Conservation (phyloP, 2,797 vertebrate genomes). For the Coilia nasus region DNA sequence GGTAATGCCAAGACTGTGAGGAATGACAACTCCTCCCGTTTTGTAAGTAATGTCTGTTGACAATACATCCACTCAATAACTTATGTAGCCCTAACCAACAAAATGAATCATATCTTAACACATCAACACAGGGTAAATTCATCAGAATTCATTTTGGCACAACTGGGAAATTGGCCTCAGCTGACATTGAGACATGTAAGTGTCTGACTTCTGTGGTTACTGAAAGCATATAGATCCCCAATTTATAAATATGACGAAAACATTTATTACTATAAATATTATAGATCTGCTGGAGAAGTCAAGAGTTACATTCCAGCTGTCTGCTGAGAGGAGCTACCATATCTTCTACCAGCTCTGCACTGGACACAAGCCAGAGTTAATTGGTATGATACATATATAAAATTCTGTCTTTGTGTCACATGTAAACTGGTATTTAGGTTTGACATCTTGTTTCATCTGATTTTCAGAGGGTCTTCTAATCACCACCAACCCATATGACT, state of each 20-base stretch:
- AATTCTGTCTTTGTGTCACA: not conserved
- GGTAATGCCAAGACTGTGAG: constrained; percentile 91
- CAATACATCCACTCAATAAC: too few relatives aligned
- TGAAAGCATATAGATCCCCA: not conserved
- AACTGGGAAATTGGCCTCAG: constrained; percentile 88
- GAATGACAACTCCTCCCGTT: constrained; percentile 92
- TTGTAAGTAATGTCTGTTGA: constrained; percentile 69
- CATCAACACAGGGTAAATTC: constrained; percentile 81
- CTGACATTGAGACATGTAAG: constrained; percentile 94
- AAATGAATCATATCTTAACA: constrained; percentile 21
- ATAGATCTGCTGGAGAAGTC: constrained; percentile 91
- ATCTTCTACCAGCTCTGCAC: constrained; percentile 90
- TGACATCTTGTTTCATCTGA: not conserved
- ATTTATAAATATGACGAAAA: too few relatives aligned
- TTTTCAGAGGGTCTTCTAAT: constrained; percentile 84
- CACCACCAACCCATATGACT: constrained; percentile 84
- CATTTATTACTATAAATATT: not conserved
- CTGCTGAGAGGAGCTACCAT: constrained; percentile 88
- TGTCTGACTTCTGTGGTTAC: not conserved
- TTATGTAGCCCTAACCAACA: too few relatives aligned
- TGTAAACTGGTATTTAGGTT: too few relatives aligned
- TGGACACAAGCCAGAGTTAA: constrained; percentile 83
- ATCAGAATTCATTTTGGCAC: constrained; percentile 89
- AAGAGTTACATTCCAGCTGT: constrained; percentile 87
- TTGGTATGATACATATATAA: constrained; percentile 59